These are phyloP conservation scores for Eupithecia pulchellata DNA, from an alignment of 2,888 invertebrate genomes.

Conservation along the genomic window DNA sequence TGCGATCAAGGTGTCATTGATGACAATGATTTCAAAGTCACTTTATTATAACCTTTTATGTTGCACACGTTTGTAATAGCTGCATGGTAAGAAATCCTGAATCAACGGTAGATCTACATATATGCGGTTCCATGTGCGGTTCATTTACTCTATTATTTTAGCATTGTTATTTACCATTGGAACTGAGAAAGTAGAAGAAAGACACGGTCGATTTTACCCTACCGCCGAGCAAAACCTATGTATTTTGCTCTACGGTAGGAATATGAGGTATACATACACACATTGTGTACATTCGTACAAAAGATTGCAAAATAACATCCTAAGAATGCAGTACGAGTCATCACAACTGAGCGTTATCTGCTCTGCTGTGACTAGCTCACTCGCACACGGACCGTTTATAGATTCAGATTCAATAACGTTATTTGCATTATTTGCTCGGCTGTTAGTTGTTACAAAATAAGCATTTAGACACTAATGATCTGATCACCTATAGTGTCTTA, in stretches of 20 bases:
- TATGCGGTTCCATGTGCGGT: too few species aligned
- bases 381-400: background rate
- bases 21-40: background rate
- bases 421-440: too few species aligned
- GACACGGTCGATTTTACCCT: background rate
- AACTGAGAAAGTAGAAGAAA: background rate
- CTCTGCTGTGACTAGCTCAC: background rate
- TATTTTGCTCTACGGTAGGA: background rate
- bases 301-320: background rate
- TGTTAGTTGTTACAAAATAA: too few species aligned
- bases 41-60: background rate
- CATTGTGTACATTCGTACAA: background rate
- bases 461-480: too few species aligned
- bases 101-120: background rate
- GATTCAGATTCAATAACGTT: too few species aligned
- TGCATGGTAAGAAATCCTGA: background rate
- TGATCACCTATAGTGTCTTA: too few species aligned
- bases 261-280: background rate
- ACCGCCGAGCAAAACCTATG: too few species aligned
- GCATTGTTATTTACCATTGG: background rate
- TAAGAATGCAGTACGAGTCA: background rate
- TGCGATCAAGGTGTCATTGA: background rate
- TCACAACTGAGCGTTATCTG: background rate
- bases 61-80: background rate
- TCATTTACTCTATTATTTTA: too few species aligned